Percentiles rank a stretch among this genome's conserved stretches.
phyloP scores from a whole-genome alignment of 37 sponge, comb jelly and placozoan genomes.

The Hormiphora californensis region DNA sequence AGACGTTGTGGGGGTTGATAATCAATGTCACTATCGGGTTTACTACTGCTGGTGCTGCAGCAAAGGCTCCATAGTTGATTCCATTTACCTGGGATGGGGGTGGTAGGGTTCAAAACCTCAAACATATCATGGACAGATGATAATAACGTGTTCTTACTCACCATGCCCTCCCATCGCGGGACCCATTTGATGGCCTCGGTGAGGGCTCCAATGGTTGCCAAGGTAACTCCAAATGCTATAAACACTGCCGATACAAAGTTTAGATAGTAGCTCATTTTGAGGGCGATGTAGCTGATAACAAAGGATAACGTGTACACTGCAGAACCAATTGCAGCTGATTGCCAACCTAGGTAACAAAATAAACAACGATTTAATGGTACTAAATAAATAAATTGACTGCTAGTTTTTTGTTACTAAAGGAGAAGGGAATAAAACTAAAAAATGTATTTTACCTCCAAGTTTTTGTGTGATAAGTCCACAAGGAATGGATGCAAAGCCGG shows the following conservation, averaged over 20 bases:
- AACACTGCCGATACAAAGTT: background rate
- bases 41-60: background rate
- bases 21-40: background rate
- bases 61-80: background rate
- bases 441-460: background rate
- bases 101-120: background rate
- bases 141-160: background rate
- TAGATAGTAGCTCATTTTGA: background rate
- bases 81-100: background rate
- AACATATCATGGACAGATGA: no score
- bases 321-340: slow-evolving; percentile 7
- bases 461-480: background rate
- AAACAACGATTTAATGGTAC: background rate
- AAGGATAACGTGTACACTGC: background rate
- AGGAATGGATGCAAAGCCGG: background rate
- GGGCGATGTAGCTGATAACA: background rate
- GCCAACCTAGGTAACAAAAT: background rate
- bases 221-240: background rate
- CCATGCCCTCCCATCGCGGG: slow-evolving; percentile 30
- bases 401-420: background rate
- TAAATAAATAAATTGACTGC: background rate
- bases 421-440: no score
- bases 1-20: background rate
- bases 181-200: slow-evolving; percentile 18
- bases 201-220: slow-evolving; percentile 28